phyloP scores from a whole-genome alignment of 2,797 vertebrate genomes.

The Leptoclinus maculatus region DNA sequence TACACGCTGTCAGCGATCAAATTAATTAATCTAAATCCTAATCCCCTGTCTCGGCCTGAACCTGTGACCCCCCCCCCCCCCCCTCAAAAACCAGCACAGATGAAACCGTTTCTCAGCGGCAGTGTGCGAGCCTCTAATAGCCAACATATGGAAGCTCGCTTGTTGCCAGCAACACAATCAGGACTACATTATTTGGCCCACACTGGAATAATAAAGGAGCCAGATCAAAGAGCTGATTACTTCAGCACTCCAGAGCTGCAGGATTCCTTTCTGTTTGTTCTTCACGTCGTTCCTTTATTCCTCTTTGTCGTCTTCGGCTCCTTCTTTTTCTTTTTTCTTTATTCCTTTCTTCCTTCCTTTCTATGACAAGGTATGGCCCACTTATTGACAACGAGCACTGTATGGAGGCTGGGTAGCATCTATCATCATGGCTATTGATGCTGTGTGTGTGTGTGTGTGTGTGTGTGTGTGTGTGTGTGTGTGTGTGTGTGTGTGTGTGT shows the following conservation, averaged over 20 bases:
- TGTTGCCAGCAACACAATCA: conserved; percentile 79
- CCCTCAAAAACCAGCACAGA: conserved; percentile 18
- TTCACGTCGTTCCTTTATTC: conserved; percentile 57
- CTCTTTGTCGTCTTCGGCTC: conserved; percentile 57
- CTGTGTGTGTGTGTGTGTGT: conserved; percentile 33
- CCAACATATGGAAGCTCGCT: conserved; percentile 81
- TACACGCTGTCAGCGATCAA: background rate
- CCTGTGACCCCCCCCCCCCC: conserved; percentile 1
- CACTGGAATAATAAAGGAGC: conserved; percentile 83
- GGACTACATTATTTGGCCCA: conserved; percentile 81
- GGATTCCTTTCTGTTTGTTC: conserved; percentile 66
- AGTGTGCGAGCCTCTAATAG: conserved; percentile 76
- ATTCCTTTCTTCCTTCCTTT: conserved; percentile 16
- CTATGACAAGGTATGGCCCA: conserved; percentile 48
- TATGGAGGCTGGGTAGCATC: conserved; percentile 43
- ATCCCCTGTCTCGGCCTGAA: conserved; percentile 10
- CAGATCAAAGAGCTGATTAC: conserved; percentile 85
- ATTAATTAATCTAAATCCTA: conserved; percentile 12
- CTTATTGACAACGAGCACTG: conserved; percentile 36
- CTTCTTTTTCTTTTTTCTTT: conserved; percentile 14
- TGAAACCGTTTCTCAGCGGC: conserved; percentile 42
- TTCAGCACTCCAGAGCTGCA: conserved; percentile 71
- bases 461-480: conserved; percentile 27
- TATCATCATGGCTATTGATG: conserved; percentile 39
- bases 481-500: conserved; percentile 2